Base-by-base conservation (phyloP, 2,888 invertebrate genomes). In the Leucophora obtusa region DNA sequence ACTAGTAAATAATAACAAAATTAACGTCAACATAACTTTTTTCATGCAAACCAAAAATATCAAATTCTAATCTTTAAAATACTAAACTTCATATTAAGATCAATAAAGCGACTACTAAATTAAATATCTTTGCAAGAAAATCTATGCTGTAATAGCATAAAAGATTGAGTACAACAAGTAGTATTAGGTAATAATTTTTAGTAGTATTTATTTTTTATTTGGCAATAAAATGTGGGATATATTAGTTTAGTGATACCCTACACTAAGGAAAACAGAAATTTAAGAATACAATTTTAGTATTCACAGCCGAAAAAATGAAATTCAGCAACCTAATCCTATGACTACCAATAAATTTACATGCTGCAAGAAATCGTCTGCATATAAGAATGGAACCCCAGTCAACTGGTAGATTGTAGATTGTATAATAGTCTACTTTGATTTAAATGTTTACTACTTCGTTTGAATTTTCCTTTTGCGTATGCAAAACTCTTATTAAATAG, bases 81-180 rank as follows among this genome's bases (percentile, higher is more conserved):
- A 35, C 15, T n/a, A 18, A 53, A 59, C 3, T 35, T 14, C 65
- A 70, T 70, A 63, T 54, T 28, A 59, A 28, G 56, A 74, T 54
- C 59, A 72, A 43, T 74, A 47, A 72, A 72, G 68, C 72, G 66
- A 72, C 78, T 78, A 72, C 72, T 72, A 78, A 63, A 38, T 58
- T 74, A 28, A 70, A 70, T 69, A 79, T 74, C 74, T 50, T 47
- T 18, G 10, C 59, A 50, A 8, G 17, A 56, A 69, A 50, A 70
- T 65, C 69, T 60, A 38, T 50, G 35, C 50, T 18, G 21, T 28
- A 24, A n/a, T 1, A 28, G 11, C 14, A 8, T 14, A 53, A 9
- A 21, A 53, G 11, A 18, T 21, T 21, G 11, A n/a, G 14, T 21
- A 21, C 18, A 18, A 50, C 28, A 14, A 59, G 28, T 56, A 68